Evolutionary conservation across 2,113 vertebrate genomes (phyloP), one percentile per base, ranked within the genome.

Genomic region (Phyllostomus discolor): DNA sequence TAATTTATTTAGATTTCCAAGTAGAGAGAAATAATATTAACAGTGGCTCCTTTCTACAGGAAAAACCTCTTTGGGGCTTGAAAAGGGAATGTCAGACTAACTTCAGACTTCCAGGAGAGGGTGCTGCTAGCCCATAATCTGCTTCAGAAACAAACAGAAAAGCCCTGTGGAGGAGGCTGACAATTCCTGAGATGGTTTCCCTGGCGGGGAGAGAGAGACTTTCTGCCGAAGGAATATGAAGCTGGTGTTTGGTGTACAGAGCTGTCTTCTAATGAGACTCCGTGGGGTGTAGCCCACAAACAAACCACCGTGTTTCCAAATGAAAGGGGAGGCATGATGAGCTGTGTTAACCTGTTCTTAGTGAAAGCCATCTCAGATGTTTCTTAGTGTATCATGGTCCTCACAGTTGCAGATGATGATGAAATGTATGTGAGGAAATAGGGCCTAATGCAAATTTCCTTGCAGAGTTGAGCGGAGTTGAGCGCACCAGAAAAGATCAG

Each of bases 41-140:
- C 9, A 59, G 38, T 10, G 28, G 73, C 38, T 92, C 75, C 35
- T 83, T 90, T 80, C 62, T 84, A 2, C 14, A n/a, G 52, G 46
- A 67, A 72, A 93, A 88, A 46, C 20, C 28, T 83, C 67, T 4
- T 54, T 5, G 0, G 14, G 22, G 14, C 20, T 69, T 15, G 1
- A 0, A 86, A 90, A 81, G 17, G 20, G n/a, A 35, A 76, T 59
- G 22, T 86, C 41, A 80, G 33, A 10, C 28, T 76, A 35, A 22
- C 31, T 43, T 54, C 11, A 46, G 10, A 1, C 0, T 64, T 16
- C 92, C 97, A 96, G 92, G 7, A 97, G 97, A 82, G 96, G 92
- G 94, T 96, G 57, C 85, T 96, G 92, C 72, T 48, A 33, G 43
- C 85, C 66, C 75, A 54, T 12, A 10, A 33, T 92, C 48, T 64